These are phyloP conservation scores for Lumbricus terrestris DNA, from an alignment of 2,888 invertebrate species.

Conservation along the genomic window DNA sequence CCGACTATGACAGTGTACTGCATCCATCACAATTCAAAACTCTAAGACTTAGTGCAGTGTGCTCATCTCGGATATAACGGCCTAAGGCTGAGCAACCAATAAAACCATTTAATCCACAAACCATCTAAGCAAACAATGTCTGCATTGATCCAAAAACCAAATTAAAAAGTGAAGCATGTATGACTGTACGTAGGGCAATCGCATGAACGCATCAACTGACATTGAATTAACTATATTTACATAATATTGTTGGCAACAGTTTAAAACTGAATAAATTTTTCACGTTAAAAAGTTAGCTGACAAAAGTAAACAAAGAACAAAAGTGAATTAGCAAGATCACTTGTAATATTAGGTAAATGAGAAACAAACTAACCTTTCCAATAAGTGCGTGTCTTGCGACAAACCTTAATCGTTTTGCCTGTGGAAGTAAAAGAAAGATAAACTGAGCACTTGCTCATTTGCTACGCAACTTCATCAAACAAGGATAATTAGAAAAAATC, in stretches of 20 bases:
- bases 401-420: constrained; percentile 14
- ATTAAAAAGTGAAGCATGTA: too few species aligned
- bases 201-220: background rate
- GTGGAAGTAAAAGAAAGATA: background rate
- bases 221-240: background rate
- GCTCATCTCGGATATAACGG: too few species aligned
- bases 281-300: background rate
- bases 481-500: background rate
- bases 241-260: background rate
- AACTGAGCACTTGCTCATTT: background rate
- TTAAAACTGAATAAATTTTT: background rate
- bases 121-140: too few species aligned
- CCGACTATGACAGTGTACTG: too few species aligned
- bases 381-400: background rate
- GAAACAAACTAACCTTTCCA: constrained; percentile 12
- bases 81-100: too few species aligned
- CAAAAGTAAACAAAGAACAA: background rate
- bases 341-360: background rate
- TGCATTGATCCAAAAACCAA: too few species aligned
- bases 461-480: background rate
- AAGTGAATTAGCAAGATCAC: background rate
- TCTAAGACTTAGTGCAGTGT: too few species aligned
- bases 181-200: too few species aligned
- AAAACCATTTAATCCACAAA: too few species aligned
- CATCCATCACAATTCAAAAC: too few species aligned